Evolutionary conservation across 2,113 vertebrate genomes (phyloP).

Genomic region (Marmota monax): DNA sequence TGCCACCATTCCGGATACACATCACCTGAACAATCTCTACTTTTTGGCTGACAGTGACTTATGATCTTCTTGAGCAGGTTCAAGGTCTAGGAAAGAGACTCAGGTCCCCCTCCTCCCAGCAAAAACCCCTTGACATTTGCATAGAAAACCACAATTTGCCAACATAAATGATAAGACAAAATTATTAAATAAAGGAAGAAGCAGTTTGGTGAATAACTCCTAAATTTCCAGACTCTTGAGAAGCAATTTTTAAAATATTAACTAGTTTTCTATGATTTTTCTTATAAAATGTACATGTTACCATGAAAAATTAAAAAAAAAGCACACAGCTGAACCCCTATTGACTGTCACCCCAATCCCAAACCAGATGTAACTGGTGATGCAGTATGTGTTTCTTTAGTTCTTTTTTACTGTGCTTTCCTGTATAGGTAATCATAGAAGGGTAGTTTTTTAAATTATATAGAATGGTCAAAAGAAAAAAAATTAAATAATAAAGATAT

Average conservation of each 20-base stretch:
- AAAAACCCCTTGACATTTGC: background rate
- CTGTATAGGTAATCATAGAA: background rate
- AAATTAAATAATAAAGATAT: background rate
- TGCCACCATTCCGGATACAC: background rate
- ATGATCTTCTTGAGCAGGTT: background rate
- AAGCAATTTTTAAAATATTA: background rate
- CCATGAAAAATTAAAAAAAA: background rate
- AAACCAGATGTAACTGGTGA: background rate
- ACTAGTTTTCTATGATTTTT: background rate
- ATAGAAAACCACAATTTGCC: background rate
- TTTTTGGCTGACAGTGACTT: background rate
- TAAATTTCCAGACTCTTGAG: background rate
- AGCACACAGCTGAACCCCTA: background rate
- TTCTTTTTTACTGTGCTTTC: background rate
- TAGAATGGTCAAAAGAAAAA: background rate
- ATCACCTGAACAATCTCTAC: background rate
- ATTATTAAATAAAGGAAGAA: background rate
- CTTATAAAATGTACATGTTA: background rate
- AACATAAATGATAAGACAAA: background rate
- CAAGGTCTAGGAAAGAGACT: background rate
- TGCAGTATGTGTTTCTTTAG: background rate
- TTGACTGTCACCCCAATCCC: background rate
- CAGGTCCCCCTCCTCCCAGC: no score
- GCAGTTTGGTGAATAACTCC: background rate
- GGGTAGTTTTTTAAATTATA: background rate